Conservation (phyloP, 2,113 vertebrate species). For the Oxyruncus cristatus region DNA sequence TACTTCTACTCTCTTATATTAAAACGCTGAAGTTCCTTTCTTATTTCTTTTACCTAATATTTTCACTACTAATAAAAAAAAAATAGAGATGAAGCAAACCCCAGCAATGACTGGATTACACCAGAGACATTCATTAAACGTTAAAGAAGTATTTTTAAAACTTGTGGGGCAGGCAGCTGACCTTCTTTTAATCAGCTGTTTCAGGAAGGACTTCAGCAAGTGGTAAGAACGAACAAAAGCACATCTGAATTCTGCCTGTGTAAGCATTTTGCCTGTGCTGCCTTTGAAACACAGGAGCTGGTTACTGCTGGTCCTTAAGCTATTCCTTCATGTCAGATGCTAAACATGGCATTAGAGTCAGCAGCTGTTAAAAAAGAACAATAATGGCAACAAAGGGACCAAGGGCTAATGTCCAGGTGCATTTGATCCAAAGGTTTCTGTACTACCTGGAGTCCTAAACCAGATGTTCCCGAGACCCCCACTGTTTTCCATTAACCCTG, state of each 20-base stretch:
- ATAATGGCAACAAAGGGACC: not conserved
- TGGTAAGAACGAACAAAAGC: not conserved
- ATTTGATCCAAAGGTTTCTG: not conserved
- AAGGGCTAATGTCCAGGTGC: not conserved
- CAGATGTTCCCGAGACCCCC: constrained; percentile 76
- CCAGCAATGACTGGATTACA: not conserved
- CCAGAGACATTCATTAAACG: not conserved
- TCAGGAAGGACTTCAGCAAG: not conserved
- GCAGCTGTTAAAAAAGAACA: not conserved
- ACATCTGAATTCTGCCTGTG: not conserved
- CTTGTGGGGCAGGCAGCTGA: not conserved
- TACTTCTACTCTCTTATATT: not conserved
- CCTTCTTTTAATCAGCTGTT: not conserved
- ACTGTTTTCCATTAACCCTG: constrained; percentile 77
- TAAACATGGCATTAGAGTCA: not conserved
- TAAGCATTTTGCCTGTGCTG: not conserved
- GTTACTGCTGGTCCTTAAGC: not conserved
- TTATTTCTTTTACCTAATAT: not conserved
- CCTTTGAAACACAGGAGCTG: not conserved
- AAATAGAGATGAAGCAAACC: not conserved
- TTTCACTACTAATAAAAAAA: not conserved
- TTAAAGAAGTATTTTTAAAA: not conserved
- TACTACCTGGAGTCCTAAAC: constrained; percentile 52
- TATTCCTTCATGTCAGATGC: not conserved
- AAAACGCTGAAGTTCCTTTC: not conserved